These are phyloP conservation scores for Cheilosia urbana DNA, from an alignment of 2,888 invertebrate genomes.

Conservation along the genomic window DNA sequence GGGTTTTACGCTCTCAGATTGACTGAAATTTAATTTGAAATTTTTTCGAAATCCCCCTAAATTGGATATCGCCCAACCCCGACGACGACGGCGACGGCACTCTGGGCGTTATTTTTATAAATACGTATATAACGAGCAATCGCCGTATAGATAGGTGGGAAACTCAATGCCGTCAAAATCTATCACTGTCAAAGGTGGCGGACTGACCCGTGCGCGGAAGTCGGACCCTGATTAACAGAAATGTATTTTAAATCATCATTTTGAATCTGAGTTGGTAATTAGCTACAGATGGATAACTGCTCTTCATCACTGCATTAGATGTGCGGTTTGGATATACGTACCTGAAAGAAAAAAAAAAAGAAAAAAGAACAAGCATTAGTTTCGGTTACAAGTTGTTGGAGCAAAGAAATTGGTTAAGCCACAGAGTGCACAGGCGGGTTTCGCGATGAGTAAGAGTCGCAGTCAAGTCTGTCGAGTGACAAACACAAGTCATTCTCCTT, in stretches of 20 bases:
- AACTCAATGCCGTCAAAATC: conserved; percentile 46
- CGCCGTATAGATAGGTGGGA: conserved; percentile 59
- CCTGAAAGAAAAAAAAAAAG: conserved; percentile 54
- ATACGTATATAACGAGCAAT: conserved; percentile 50
- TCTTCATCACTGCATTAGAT: too few relatives aligned
- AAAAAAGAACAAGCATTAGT: conserved; percentile 34
- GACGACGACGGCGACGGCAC: conserved; percentile 5
- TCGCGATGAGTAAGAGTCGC: conserved; percentile 1
- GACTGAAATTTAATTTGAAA: conserved; percentile 55
- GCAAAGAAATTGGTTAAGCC: conserved; percentile 16
- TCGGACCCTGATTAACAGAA: conserved; percentile 58
- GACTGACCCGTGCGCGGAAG: conserved; percentile 52
- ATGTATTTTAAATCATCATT: conserved; percentile 39
- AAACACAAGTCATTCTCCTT: conserved; percentile 19
- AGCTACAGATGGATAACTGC: conserved; percentile 1
- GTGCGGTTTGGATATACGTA: conserved; percentile 48
- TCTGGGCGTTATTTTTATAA: conserved; percentile 39
- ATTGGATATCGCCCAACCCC: conserved; percentile 34
- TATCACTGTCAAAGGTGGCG: conserved; percentile 64
- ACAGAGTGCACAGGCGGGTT: not conserved
- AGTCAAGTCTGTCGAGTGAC: conserved; percentile 1
- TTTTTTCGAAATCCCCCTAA: conserved; percentile 45
- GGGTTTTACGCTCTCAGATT: conserved; percentile 21
- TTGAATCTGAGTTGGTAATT: conserved; percentile 70
- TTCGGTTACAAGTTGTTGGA: conserved; percentile 10